Conservation (phyloP, 35 echinoderm and acorn worm species). For the Nesometra sesokonis region DNA sequence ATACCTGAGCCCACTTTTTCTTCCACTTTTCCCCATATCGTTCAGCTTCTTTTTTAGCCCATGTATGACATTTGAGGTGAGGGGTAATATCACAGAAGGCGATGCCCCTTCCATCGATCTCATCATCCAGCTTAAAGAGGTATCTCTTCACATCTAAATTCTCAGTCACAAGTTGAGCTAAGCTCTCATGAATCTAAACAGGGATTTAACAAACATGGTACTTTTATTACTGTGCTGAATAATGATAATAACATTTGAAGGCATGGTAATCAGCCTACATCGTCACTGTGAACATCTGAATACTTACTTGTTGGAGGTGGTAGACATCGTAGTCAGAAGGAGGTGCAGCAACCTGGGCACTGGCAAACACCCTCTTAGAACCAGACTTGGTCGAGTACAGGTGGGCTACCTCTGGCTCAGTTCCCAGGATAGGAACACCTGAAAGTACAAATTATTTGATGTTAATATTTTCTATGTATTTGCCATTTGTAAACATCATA, state of each 20-base stretch:
- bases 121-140: constrained; percentile 96
- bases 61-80: constrained; percentile 71
- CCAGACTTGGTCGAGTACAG: constrained; percentile 93
- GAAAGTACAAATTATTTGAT: neutral
- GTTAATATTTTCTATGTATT: too few species aligned
- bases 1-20: constrained; percentile 90
- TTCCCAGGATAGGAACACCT: constrained; percentile 71
- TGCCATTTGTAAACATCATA: too few species aligned
- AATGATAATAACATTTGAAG: too few species aligned
- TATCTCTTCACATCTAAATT: constrained; percentile 86
- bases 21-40: constrained; percentile 92
- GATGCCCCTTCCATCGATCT: constrained; percentile 88
- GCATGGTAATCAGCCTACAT: too few species aligned
- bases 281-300: neutral
- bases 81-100: constrained; percentile 85
- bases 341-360: constrained; percentile 67
- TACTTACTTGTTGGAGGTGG: constrained; percentile 71
- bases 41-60: constrained; percentile 79
- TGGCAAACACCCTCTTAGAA: constrained; percentile 93
- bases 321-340: constrained; percentile 94
- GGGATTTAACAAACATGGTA: neutral
- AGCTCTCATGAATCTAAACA: constrained; percentile 77
- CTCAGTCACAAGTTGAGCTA: constrained; percentile 91
- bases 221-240: too few species aligned
- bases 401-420: constrained; percentile 86